Conservation (phyloP, 2,888 invertebrate species). For the Rhingia campestris region DNA sequence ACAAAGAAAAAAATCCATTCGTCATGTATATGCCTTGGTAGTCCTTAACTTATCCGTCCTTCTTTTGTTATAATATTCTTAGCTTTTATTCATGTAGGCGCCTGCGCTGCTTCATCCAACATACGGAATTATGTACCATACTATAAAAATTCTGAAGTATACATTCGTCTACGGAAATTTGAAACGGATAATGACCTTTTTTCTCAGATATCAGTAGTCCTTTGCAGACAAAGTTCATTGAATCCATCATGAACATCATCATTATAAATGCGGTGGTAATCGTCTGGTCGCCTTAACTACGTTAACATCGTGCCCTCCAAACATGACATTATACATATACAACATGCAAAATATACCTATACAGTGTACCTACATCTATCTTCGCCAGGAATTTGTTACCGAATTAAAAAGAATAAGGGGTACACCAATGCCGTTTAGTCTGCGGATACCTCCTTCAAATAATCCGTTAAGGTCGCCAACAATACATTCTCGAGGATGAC, state of each 20-base stretch:
- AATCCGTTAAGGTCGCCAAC: slow-evolving; percentile 70
- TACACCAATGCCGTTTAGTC: slow-evolving; percentile 69
- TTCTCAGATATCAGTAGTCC: slow-evolving; percentile 41
- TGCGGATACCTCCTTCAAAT: slow-evolving; percentile 42
- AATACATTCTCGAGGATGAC: slow-evolving; percentile 49
- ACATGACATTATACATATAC: slow-evolving; percentile 10
- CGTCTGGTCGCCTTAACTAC: slow-evolving; percentile 27
- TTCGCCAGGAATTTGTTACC: slow-evolving; percentile 54
- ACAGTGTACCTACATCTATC: slow-evolving; percentile 2
- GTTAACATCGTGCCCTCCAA: slow-evolving; percentile 15
- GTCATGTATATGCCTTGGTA: too few species aligned
- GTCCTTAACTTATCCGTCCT: neutral
- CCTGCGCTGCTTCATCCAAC: neutral
- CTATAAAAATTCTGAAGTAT: slow-evolving; percentile 38
- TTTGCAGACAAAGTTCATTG: slow-evolving; percentile 63
- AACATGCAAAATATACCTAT: neutral
- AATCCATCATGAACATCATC: slow-evolving; percentile 51
- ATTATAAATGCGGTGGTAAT: slow-evolving; percentile 20
- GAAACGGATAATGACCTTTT: slow-evolving; percentile 66
- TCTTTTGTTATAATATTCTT: neutral
- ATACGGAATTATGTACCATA: neutral
- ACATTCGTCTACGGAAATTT: slow-evolving; percentile 44
- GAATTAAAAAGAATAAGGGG: neutral
- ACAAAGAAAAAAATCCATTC: too few species aligned
- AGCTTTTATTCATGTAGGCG: slow-evolving; percentile 13